A percentile compares a stretch with the other conserved stretches of the same genome.
These are phyloP conservation scores for Gastrophysa polygoni DNA, from an alignment of 2,888 invertebrate species.

Conservation along the genomic window DNA sequence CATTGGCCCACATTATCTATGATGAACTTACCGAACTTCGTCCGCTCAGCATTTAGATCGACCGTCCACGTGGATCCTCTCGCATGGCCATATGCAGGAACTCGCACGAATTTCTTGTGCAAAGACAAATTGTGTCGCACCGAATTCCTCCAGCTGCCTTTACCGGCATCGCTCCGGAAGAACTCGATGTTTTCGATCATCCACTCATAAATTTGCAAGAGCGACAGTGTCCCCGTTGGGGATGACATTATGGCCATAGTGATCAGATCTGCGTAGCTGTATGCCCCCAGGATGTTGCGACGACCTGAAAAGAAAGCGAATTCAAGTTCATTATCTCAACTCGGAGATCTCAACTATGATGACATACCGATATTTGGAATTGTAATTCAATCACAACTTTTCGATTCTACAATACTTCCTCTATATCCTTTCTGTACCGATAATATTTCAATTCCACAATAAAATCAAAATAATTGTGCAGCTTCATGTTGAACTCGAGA, in stretches of 20 bases:
- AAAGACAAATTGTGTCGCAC: conserved; percentile 27
- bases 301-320: conserved; percentile 64
- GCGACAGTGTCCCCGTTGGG: conserved; percentile 90
- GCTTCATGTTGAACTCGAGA: no score
- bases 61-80: conserved; percentile 20
- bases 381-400: no score
- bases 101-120: conserved; percentile 20
- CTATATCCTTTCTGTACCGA: no score
- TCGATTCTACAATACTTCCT: no score
- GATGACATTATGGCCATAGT: conserved; percentile 97
- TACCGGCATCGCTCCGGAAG: conserved; percentile 99
- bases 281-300: conserved; percentile 96
- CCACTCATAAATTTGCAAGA: conserved; percentile 99
- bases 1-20: no score
- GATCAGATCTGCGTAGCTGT: conserved; percentile 98
- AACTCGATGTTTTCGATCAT: conserved; percentile 99
- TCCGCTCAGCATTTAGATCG: conserved; percentile 3
- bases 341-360: no score
- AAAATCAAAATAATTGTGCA: no score
- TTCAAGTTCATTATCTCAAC: no score
- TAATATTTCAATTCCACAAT: no score
- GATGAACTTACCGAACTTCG: conserved; percentile 5
- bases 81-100: background rate
- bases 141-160: conserved; percentile 95
- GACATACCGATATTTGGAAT: no score